Conservation (phyloP, 2,113 vertebrate species). For the Atlantisia rogersi region DNA sequence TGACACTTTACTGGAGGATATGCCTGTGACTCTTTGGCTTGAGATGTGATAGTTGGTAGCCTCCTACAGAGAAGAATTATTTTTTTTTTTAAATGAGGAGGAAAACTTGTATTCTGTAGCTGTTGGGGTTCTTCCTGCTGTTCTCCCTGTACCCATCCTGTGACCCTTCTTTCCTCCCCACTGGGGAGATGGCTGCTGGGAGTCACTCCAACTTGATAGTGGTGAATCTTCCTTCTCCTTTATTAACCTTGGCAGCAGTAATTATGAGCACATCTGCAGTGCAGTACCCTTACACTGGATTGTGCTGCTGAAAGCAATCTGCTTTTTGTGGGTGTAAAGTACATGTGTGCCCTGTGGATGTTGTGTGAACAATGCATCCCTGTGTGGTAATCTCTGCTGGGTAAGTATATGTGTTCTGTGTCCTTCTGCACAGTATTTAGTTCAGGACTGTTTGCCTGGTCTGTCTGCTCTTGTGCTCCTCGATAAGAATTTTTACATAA, state of each 20-base stretch:
- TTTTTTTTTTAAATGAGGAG: neutral
- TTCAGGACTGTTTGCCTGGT: constrained; percentile 1
- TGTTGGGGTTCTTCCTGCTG: neutral
- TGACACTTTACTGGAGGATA: neutral
- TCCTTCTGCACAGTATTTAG: neutral
- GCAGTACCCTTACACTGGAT: neutral
- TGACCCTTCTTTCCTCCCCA: neutral
- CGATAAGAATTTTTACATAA: neutral
- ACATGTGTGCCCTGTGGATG: neutral
- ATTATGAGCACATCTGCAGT: neutral
- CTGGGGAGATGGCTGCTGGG: neutral
- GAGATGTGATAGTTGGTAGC: neutral
- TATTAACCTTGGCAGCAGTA: neutral
- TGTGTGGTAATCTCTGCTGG: neutral
- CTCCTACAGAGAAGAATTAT: neutral
- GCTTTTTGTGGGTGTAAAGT: neutral
- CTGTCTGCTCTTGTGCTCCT: neutral
- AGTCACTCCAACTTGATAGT: neutral
- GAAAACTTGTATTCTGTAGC: neutral
- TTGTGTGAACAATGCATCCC: neutral
- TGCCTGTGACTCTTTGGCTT: neutral
- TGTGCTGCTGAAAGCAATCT: neutral
- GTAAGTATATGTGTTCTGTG: constrained; percentile 25
- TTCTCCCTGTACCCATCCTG: neutral
- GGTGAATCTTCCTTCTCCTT: neutral